Evolutionary conservation across 2,113 vertebrate species (phyloP).

Genomic region (Athene noctua): DNA sequence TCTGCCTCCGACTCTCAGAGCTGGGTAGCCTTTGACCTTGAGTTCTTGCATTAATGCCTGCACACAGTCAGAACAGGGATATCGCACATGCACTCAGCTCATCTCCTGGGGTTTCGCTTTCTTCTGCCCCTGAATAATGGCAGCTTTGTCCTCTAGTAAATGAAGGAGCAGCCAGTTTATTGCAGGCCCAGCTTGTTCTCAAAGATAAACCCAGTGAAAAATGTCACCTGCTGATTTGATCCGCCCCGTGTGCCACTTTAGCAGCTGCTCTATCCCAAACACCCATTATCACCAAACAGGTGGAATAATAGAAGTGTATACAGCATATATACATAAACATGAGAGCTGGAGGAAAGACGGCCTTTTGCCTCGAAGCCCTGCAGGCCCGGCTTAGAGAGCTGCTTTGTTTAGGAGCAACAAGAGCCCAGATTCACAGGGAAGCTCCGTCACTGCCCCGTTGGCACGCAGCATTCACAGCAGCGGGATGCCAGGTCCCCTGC

Average conservation of each 20-base stretch:
- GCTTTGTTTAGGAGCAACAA: neutral
- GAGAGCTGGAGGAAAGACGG: neutral
- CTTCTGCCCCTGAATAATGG: neutral
- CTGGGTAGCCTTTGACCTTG: conserved; percentile 18
- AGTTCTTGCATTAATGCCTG: neutral
- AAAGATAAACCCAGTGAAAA: conserved; percentile 27
- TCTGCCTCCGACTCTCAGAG: neutral
- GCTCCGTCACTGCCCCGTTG: rapidly evolving
- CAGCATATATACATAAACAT: neutral
- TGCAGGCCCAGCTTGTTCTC: conserved; percentile 10
- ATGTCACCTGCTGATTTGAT: neutral
- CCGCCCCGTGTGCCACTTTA: neutral
- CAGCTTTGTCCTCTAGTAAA: conserved; percentile 13
- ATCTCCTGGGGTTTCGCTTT: neutral
- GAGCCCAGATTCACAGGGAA: neutral
- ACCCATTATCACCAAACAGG: neutral
- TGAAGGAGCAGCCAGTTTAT: neutral
- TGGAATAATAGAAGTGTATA: neutral
- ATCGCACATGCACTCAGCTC: neutral
- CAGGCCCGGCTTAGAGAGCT: neutral
- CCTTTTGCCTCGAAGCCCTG: neutral
- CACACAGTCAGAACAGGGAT: neutral
- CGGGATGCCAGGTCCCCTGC: neutral
- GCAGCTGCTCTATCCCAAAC: conserved; percentile 22
- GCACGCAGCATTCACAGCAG: neutral